These are phyloP conservation scores for Strongylocentrotus purpuratus DNA, from an alignment of 35 echinoderm and acorn worm genomes.

Conservation along the genomic window DNA sequence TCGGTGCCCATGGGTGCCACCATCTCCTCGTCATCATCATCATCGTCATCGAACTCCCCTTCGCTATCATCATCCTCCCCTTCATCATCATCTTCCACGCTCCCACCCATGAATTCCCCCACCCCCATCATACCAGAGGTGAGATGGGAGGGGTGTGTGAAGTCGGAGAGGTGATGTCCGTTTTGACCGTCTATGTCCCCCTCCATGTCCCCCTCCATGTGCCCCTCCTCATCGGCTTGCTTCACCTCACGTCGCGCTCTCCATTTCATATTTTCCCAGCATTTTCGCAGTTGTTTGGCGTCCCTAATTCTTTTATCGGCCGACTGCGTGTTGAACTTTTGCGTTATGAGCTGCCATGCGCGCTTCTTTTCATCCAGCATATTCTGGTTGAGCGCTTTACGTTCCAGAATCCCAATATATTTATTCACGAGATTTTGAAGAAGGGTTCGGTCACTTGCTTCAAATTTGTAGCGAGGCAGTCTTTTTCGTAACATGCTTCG, in stretches of 20 bases:
- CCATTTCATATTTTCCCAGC: slow-evolving; percentile 52
- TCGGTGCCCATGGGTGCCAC: slow-evolving; percentile 38
- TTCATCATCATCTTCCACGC: slow-evolving; percentile 6
- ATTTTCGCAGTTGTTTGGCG: slow-evolving; percentile 49
- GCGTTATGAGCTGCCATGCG: slow-evolving; percentile 3
- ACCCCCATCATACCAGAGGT: not conserved
- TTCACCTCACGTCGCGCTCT: slow-evolving; percentile 27
- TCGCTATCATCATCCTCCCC: slow-evolving; percentile 20
- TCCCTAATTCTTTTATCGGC: slow-evolving; percentile 16
- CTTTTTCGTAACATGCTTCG: slow-evolving; percentile 19
- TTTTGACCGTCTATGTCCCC: not conserved
- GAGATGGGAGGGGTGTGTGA: not conserved
- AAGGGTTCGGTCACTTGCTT: slow-evolving; percentile 32
- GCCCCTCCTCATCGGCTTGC: not conserved
- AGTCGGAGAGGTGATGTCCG: not conserved
- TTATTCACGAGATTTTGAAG: slow-evolving; percentile 45
- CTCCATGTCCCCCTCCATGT: not conserved
- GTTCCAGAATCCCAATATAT: slow-evolving; percentile 35
- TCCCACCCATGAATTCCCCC: slow-evolving; percentile 21
- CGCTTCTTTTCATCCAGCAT: slow-evolving; percentile 47
- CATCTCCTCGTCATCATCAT: slow-evolving; percentile 32
- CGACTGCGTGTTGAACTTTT: slow-evolving; percentile 42
- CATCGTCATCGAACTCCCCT: not conserved
- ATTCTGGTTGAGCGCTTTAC: slow-evolving; percentile 36
- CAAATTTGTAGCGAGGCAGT: slow-evolving; percentile 42